A percentile compares a stretch with the other conserved stretches of the same genome.
These are phyloP conservation scores for Ornithoptera alexandrae DNA, from an alignment of 2,888 invertebrate species.

Conservation along the genomic window DNA sequence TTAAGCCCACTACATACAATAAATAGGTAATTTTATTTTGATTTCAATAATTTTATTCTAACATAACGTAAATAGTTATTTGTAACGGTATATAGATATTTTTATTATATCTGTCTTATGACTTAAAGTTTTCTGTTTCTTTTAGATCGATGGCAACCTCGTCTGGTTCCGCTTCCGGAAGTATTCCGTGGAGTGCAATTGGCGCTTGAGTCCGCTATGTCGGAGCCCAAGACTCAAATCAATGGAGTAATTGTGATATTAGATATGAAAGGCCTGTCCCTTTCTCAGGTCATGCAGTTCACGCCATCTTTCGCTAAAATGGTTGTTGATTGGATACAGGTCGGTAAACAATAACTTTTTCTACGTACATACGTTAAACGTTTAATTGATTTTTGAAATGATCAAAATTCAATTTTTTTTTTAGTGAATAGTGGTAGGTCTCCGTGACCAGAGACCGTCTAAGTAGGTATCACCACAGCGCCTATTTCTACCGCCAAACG, in stretches of 20 bases:
- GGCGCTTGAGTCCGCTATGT: constrained; percentile 85
- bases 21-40: too few relatives aligned
- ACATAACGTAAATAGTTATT: too few relatives aligned
- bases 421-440: too few relatives aligned
- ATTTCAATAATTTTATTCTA: too few relatives aligned
- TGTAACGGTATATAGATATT: too few relatives aligned
- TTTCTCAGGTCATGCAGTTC: constrained; percentile 87
- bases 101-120: too few relatives aligned
- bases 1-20: too few relatives aligned
- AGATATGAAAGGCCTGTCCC: constrained; percentile 86
- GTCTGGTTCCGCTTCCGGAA: constrained; percentile 82
- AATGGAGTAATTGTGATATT: constrained; percentile 86
- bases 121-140: not conserved
- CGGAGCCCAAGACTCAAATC: constrained; percentile 89
- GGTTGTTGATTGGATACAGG: constrained; percentile 86
- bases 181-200: constrained; percentile 86
- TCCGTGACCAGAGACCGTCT: too few relatives aligned
- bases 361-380: too few relatives aligned
- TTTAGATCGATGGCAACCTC: constrained; percentile 85
- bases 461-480: too few relatives aligned
- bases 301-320: constrained; percentile 88
- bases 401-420: too few relatives aligned
- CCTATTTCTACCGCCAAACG: too few relatives aligned
- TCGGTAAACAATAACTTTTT: constrained; percentile 38
- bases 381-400: not conserved